Evolutionary conservation across 2,797 vertebrate species (phyloP).

Genomic region (Anguilla megastoma): DNA sequence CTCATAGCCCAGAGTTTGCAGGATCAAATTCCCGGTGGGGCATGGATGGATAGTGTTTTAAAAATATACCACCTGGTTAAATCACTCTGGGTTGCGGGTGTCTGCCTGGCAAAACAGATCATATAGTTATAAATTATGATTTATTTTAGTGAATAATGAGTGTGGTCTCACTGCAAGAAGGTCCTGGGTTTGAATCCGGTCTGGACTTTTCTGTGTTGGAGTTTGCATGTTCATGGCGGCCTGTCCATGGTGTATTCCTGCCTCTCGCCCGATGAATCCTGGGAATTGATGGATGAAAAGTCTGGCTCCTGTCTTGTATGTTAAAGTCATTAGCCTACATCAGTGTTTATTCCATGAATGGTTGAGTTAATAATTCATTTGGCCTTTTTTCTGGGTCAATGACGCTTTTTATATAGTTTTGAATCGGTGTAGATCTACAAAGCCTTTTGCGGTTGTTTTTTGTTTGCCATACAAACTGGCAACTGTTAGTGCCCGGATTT

Average conservation of each 20-base stretch:
- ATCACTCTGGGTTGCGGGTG: not conserved
- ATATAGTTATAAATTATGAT: not conserved
- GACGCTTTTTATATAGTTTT: not conserved
- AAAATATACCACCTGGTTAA: not conserved
- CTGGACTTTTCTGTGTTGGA: too few species aligned
- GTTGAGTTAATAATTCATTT: not conserved
- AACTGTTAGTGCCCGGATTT: conserved; percentile 13
- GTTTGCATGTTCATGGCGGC: too few species aligned
- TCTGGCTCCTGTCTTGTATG: not conserved
- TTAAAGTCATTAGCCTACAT: not conserved
- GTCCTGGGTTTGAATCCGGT: too few species aligned
- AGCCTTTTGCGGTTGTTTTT: not conserved
- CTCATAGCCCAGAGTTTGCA: not conserved
- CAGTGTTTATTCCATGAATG: not conserved
- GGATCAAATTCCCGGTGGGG: too few species aligned
- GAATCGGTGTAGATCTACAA: not conserved
- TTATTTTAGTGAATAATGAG: too few species aligned
- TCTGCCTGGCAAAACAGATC: not conserved
- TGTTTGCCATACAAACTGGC: conserved; percentile 35
- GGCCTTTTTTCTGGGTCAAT: not conserved
- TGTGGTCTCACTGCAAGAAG: too few species aligned
- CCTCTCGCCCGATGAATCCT: too few species aligned
- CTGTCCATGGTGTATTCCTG: too few species aligned
- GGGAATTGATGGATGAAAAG: too few species aligned
- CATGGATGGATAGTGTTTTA: not conserved